Evolutionary conservation across 1,140 invertebrate genomes (phyloP).

Genomic region (Trinorchestia longiramus): DNA sequence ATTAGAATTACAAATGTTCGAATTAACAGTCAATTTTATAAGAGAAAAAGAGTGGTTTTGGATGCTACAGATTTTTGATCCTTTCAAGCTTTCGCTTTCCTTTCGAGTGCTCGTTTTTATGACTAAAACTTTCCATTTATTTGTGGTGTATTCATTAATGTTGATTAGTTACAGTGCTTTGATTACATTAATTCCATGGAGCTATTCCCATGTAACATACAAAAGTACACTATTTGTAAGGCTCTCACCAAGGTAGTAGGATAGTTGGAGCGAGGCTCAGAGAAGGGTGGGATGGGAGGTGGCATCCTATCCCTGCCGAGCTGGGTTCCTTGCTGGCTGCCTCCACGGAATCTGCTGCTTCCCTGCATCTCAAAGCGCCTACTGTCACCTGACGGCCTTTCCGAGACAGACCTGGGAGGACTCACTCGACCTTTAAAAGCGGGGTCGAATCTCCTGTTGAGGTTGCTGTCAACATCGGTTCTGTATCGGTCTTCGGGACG

Average conservation of each 20-base stretch:
- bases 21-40: too few relatives aligned
- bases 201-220: neutral
- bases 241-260: conserved; percentile 57
- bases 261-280: conserved; percentile 58
- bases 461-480: conserved; percentile 38
- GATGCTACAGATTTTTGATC: too few relatives aligned
- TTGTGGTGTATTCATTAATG: too few relatives aligned
- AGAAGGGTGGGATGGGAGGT: conserved; percentile 61
- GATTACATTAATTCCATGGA: neutral
- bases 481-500: conserved; percentile 16
- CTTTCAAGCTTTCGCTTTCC: too few relatives aligned
- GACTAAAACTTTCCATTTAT: too few relatives aligned
- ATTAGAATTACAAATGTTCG: too few relatives aligned
- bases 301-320: conserved; percentile 57
- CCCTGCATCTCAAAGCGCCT: conserved; percentile 36
- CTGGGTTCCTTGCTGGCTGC: conserved; percentile 37
- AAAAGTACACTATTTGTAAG: neutral
- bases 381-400: neutral
- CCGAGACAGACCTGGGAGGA: neutral
- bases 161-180: neutral
- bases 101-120: too few relatives aligned
- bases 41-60: too few relatives aligned
- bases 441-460: conserved; percentile 45
- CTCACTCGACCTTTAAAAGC: neutral
- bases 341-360: neutral